These are phyloP conservation scores for Pheosia tremula DNA, from an alignment of 2,888 invertebrate genomes.

Conservation along the genomic window DNA sequence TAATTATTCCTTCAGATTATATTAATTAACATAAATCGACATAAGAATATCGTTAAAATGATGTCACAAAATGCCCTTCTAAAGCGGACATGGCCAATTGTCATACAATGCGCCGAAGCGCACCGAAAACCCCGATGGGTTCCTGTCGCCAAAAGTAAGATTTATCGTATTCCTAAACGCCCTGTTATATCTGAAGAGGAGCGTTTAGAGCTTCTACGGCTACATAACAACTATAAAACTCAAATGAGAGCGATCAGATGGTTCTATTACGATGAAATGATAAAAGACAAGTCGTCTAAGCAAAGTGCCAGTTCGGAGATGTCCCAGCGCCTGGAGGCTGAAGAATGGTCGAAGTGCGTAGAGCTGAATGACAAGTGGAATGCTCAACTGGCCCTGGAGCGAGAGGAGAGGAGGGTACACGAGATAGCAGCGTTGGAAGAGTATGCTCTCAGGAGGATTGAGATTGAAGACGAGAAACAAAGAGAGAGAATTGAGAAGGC, in stretches of 20 bases:
- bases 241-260: conserved; percentile 82
- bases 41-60: conserved; percentile 29
- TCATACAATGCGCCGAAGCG: conserved; percentile 66
- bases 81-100: conserved; percentile 62
- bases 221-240: conserved; percentile 89
- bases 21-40: neutral
- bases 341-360: conserved; percentile 86
- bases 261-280: conserved; percentile 82
- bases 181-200: conserved; percentile 86
- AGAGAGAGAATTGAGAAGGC: conserved; percentile 66
- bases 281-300: conserved; percentile 75
- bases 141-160: conserved; percentile 91
- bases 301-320: conserved; percentile 82
- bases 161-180: conserved; percentile 88
- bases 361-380: conserved; percentile 90
- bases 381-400: conserved; percentile 81
- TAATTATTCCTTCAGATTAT: neutral
- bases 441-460: conserved; percentile 73
- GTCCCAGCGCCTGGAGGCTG: conserved; percentile 83
- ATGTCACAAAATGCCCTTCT: conserved; percentile 52
- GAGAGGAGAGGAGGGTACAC: conserved; percentile 83
- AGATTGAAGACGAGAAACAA: conserved; percentile 59
- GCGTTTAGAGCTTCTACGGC: conserved; percentile 85
- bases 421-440: conserved; percentile 77
- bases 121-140: conserved; percentile 92